Conservation (phyloP, 1,140 invertebrate species). For the Nephotettix cincticeps region DNA sequence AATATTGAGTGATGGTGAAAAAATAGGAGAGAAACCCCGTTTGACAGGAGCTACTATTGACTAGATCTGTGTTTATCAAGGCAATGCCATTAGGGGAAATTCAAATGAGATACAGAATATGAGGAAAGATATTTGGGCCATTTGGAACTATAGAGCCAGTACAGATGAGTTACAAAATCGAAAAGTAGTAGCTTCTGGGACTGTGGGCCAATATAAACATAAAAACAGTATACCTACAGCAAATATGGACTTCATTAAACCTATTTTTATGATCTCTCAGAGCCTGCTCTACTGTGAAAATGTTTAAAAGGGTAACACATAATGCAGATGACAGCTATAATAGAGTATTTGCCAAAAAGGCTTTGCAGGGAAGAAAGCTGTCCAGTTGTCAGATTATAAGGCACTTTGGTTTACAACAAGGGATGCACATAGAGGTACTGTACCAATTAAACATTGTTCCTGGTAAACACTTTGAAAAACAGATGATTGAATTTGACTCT, state of each 20-base stretch:
- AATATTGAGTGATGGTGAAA: not conserved
- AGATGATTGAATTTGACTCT: too few species aligned
- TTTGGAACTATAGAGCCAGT: not conserved
- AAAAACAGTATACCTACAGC: not conserved
- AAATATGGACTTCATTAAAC: not conserved
- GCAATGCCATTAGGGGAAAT: not conserved
- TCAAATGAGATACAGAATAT: not conserved
- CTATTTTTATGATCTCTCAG: not conserved
- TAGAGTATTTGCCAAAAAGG: not conserved
- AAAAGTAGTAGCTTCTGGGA: not conserved
- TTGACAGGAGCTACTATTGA: not conserved
- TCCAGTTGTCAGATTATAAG: too few species aligned
- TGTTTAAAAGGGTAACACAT: not conserved
- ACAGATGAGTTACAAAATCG: not conserved
- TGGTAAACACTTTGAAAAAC: too few species aligned
- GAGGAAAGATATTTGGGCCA: not conserved
- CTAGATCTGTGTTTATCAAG: not conserved
- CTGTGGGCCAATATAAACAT: not conserved
- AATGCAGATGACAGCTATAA: constrained; percentile 20
- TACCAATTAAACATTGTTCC: too few species aligned
- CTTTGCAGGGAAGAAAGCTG: too few species aligned
- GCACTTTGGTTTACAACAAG: too few species aligned
- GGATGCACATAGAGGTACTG: too few species aligned
- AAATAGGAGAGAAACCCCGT: not conserved
- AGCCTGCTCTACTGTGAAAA: not conserved